phyloP scores from a whole-genome alignment of 2,888 invertebrate genomes.

The Ischnus inquisitorius region DNA sequence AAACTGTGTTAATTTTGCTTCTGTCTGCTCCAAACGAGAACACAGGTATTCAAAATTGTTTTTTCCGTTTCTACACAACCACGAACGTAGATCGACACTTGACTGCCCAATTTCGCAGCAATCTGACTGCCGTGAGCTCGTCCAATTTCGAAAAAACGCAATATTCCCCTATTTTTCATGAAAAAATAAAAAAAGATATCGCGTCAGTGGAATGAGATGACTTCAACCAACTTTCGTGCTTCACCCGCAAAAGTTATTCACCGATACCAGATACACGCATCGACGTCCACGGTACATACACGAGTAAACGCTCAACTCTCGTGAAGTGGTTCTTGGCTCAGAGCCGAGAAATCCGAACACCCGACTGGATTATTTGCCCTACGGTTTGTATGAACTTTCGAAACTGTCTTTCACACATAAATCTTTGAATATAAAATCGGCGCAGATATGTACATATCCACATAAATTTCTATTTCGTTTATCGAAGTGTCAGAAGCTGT shows the following conservation, averaged over 20 bases:
- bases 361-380: constrained; percentile 58
- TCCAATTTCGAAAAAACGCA: not conserved
- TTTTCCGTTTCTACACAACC: not conserved
- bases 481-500: not conserved
- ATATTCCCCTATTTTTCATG: not conserved
- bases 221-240: not conserved
- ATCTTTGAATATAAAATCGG: constrained; percentile 3
- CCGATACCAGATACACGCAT: constrained; percentile 29
- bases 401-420: not conserved
- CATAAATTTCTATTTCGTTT: too few relatives aligned
- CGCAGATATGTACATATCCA: not conserved
- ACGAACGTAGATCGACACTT: too few relatives aligned
- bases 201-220: not conserved
- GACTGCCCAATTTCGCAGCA: not conserved
- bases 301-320: constrained; percentile 37
- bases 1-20: not conserved
- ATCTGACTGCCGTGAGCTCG: not conserved
- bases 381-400: constrained; percentile 53
- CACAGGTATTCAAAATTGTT: not conserved
- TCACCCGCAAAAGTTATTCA: constrained; percentile 22
- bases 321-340: constrained; percentile 54
- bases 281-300: constrained; percentile 14
- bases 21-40: not conserved
- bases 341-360: constrained; percentile 44
- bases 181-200: too few relatives aligned